Evolutionary conservation across 2,113 vertebrate genomes (phyloP).

Genomic region (Semnornis frantzii): DNA sequence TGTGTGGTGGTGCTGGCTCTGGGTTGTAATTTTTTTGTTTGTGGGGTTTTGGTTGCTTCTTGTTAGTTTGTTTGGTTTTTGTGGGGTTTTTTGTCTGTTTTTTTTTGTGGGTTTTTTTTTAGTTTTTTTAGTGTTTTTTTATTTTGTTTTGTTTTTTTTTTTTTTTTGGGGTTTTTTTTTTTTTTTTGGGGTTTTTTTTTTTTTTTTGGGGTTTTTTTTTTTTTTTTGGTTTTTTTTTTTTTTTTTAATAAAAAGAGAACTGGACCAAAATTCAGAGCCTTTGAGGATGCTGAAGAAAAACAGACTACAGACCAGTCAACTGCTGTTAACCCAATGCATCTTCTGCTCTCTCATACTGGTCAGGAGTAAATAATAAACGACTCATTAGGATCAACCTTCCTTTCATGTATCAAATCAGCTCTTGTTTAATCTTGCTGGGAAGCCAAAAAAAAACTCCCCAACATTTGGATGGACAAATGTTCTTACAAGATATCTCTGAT

Average conservation of each 20-base stretch:
- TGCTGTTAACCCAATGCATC: not conserved
- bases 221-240: not conserved
- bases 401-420: not conserved
- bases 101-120: too few relatives aligned
- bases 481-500: conserved; percentile 25
- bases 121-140: too few relatives aligned
- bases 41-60: too few relatives aligned
- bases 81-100: too few relatives aligned
- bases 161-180: too few relatives aligned
- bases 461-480: not conserved
- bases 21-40: too few relatives aligned
- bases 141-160: too few relatives aligned
- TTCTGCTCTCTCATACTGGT: not conserved
- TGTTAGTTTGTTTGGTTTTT: too few relatives aligned
- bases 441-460: not conserved
- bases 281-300: conserved; percentile 2
- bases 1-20: too few relatives aligned
- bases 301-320: not conserved
- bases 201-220: too few relatives aligned
- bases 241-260: not conserved
- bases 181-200: too few relatives aligned
- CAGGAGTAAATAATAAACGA: conserved; percentile 55
- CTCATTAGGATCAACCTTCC: conserved; percentile 6
- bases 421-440: conserved; percentile 38
- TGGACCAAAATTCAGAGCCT: conserved; percentile 1